Base-by-base conservation (phyloP, 2,797 vertebrate species). In the Diceros bicornis region DNA sequence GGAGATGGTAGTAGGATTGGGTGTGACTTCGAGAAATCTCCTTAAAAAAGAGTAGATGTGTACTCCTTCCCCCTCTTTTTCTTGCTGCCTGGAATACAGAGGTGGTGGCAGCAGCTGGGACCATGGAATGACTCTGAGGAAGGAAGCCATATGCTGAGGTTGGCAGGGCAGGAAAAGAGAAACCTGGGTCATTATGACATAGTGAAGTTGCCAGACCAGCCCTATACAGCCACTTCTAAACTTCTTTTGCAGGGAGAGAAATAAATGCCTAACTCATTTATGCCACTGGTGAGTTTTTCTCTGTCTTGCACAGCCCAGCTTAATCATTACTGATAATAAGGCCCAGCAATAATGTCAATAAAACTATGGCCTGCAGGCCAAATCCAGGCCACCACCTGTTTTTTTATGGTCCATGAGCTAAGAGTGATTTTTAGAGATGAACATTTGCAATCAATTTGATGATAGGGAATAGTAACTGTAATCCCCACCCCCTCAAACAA, bases 341-440 rank as follows among this genome's bases (percentile, higher is more conserved):
- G 41, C 13, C 71, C n/a, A 52, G 59, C 32, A 44, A 84, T 20
- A 44, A 89, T 32, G 50, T 32, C 78, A 96, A 72, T 57, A 78
- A 47, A 91, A 50, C 68, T 14, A 27, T 9, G 11, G n/a, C 37
- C 32, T 44, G 4, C 6, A 29, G 37, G 75, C 18, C 57, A 78
- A 41, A 78, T 44, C 57, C 12, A 74, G 83, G 29, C 74, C 20
- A 12, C 41, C n/a, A 52, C 55, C 75, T 59, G 21, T 50, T 79
- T 75, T 7, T 47, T 16, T 25, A 50, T 34, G 82, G 11, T 29
- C 62, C 18, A 41, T 13, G 29, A 89, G 23, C 27, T 11, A 32
- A 21, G 12, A 87, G 3, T 57, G 79, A 91, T 68, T 94, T 97
- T 92, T 87, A 94, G 29, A 93, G 47, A 81, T n/a, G 34, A 82